Conservation (phyloP, 1,140 invertebrate genomes). For the Calycopis cecrops region DNA sequence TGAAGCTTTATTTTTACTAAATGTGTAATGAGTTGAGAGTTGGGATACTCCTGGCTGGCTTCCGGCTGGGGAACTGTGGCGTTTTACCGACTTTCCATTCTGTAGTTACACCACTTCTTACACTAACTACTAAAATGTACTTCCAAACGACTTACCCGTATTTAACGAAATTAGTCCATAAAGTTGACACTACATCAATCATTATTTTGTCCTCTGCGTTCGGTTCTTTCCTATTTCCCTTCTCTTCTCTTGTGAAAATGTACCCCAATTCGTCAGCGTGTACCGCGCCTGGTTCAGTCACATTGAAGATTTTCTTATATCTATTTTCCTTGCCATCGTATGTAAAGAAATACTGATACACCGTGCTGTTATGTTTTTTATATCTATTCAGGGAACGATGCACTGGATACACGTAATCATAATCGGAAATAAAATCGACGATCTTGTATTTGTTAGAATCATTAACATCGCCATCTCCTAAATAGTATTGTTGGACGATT, state of each 20-base stretch:
- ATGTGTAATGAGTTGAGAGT: too few relatives aligned
- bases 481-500: slow-evolving; percentile 26
- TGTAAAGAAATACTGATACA: slow-evolving; percentile 33
- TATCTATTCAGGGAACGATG: slow-evolving; percentile 23
- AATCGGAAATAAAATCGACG: slow-evolving; percentile 27
- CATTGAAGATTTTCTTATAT: slow-evolving; percentile 14
- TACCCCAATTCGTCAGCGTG: slow-evolving; percentile 35
- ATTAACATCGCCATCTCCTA: slow-evolving; percentile 24
- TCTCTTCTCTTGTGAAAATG: slow-evolving; percentile 16
- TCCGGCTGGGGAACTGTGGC: too few relatives aligned
- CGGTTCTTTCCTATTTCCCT: not conserved
- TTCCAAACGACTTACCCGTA: not conserved
- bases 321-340: slow-evolving; percentile 12
- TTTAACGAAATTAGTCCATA: slow-evolving; percentile 1
- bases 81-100: too few relatives aligned
- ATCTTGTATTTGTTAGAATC: slow-evolving; percentile 14
- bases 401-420: slow-evolving; percentile 22
- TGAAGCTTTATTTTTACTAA: too few relatives aligned
- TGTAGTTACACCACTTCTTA: too few relatives aligned
- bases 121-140: too few relatives aligned
- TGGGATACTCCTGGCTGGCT: too few relatives aligned
- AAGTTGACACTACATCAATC: not conserved
- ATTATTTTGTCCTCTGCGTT: not conserved
- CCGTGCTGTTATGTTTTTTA: slow-evolving; percentile 19
- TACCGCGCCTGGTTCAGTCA: slow-evolving; percentile 22